Evolutionary conservation across 1,140 invertebrate species (phyloP), one percentile per base, ranked within the genome.

Genomic region (Drosophila teissieri): DNA sequence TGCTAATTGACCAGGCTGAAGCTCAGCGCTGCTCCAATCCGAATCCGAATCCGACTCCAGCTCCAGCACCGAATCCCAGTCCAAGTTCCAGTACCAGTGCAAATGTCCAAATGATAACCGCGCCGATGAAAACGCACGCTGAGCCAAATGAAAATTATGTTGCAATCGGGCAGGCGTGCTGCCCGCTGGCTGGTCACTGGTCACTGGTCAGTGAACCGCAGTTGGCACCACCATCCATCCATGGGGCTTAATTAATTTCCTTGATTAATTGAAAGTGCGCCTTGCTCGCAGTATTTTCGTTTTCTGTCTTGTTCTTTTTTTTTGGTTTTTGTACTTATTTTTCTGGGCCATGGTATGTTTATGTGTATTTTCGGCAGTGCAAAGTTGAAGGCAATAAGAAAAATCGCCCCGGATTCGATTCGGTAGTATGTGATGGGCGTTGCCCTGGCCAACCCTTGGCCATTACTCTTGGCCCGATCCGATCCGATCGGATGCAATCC

Each of bases 251-350:
- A 88, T 88, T 88, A 88, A 89, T 88, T 88, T 84, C 84, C 76
- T 88, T 88, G 84, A 88, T 88, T 89, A 88, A 88, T 88, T 88
- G 84, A 88, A 88, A 88, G 84, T 88, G 85, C 73, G 68, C 77
- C 73, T 69, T 53, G 17, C 46, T 42, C 46, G 40, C 48, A 31
- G 37, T 63, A 27, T 46, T 61, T 70, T 60, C 51, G 34, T 37
- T 52, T 72, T 52, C 12, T 36, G 15, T 12, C 58, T 40, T 39
- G 22, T 48, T 58, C 31, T 15, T 46, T 57, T 48, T 40, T 36
- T 24, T 2, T 2, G 22, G 0, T 22, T 36, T 7, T 46, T 10
- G 8, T 12, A 5, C 7, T 8, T 36, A 11, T 39, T 11, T 58
- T 45, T 36, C n/a, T n/a, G 19, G 49, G 40, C 22, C 46, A n/a